Evolutionary conservation across 2,797 vertebrate species (phyloP).

Genomic region (Vespertilio murinus): DNA sequence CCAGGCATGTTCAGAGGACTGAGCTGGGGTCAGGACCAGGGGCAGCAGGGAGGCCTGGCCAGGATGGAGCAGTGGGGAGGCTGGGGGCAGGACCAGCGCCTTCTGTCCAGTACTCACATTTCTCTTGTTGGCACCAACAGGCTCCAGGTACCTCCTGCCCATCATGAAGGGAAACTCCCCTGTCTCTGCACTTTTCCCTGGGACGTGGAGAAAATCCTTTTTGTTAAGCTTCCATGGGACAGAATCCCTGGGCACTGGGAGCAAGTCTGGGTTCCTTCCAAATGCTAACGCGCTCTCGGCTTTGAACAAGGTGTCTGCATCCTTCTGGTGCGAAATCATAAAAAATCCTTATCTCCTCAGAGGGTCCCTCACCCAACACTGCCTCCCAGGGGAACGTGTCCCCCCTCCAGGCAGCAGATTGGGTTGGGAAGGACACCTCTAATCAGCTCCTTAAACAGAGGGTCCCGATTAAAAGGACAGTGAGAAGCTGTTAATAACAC

Average conservation of each 20-base stretch:
- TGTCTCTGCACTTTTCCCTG: neutral
- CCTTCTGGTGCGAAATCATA: neutral
- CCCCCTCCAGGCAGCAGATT: neutral
- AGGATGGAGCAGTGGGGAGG: neutral
- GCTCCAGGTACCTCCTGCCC: neutral
- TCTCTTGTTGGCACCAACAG: accelerated
- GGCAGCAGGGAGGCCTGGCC: too few relatives aligned
- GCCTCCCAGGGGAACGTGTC: neutral
- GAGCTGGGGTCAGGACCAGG: too few relatives aligned
- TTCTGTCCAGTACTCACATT: too few relatives aligned
- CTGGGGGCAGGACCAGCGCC: neutral
- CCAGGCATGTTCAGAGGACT: too few relatives aligned
- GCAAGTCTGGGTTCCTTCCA: neutral
- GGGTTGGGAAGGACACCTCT: neutral
- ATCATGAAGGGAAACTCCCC: accelerated
- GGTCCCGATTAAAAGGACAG: neutral
- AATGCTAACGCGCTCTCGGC: neutral
- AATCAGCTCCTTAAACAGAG: neutral
- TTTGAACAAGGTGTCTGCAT: neutral
- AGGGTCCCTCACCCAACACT: neutral
- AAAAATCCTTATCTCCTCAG: neutral
- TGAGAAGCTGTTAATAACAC: neutral
- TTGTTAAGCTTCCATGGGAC: neutral
- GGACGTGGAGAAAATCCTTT: neutral
- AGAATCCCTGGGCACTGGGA: accelerated